Percentiles rank a stretch among this genome's conserved stretches.
Evolutionary conservation across 2,888 invertebrate species (phyloP).

Genomic region (Dugesia japonica): DNA sequence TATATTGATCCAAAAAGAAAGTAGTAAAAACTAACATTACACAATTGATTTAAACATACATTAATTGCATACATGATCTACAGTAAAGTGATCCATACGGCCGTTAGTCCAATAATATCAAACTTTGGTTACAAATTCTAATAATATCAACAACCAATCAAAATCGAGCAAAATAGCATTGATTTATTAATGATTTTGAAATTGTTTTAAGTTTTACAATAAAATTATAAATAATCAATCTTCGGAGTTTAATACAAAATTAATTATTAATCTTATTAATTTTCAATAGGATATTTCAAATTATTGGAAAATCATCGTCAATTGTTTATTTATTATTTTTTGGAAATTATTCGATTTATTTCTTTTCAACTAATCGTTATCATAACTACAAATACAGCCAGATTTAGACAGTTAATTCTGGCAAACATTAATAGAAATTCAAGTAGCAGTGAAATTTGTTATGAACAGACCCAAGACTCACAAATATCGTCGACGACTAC

Average conservation of each 20-base stretch:
- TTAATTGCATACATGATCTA: background rate
- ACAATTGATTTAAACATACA: background rate
- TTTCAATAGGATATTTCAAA: background rate
- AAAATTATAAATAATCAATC: slow-evolving; percentile 12
- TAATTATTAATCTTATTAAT: background rate
- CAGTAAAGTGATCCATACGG: slow-evolving; percentile 2
- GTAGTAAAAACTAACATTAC: background rate
- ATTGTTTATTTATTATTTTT: background rate
- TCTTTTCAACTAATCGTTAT: background rate
- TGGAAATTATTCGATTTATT: background rate
- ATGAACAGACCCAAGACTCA: slow-evolving; percentile 16
- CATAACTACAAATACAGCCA: background rate
- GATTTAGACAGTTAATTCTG: background rate
- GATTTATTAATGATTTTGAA: slow-evolving; percentile 1
- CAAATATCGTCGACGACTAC: slow-evolving; percentile 9
- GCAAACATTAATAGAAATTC: background rate
- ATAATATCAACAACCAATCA: background rate
- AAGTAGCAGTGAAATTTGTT: slow-evolving; percentile 13
- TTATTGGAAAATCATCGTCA: too few species aligned
- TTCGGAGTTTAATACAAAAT: background rate
- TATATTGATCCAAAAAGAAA: background rate
- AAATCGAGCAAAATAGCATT: background rate
- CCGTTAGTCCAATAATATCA: slow-evolving; percentile 11
- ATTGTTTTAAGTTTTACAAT: slow-evolving; percentile 13
- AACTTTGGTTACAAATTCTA: background rate